phyloP scores from a whole-genome alignment of 2,797 vertebrate species.

The Enteromius radiatus region DNA sequence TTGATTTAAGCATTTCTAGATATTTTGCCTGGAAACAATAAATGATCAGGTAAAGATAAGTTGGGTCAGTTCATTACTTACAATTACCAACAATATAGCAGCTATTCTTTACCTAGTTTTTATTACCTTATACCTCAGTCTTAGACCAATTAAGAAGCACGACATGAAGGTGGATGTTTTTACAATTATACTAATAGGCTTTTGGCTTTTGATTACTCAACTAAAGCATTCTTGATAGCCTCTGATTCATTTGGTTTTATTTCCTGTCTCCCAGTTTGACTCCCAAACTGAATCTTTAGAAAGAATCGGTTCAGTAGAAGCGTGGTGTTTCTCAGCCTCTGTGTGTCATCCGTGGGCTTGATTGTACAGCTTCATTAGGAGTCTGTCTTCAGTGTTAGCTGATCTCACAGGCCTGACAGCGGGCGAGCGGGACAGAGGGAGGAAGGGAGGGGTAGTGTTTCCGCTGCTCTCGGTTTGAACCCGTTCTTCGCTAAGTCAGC shows the following conservation, averaged over 20 bases:
- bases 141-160: neutral
- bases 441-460: constrained; percentile 45
- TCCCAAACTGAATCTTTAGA: neutral
- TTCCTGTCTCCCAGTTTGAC: neutral
- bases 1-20: too few relatives aligned
- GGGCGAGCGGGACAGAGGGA: neutral
- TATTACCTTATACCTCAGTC: neutral
- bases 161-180: neutral
- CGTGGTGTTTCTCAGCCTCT: neutral
- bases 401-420: constrained; percentile 56
- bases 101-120: neutral
- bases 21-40: too few relatives aligned
- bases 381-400: constrained; percentile 17
- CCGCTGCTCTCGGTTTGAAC: constrained; percentile 53
- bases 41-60: neutral
- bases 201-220: neutral
- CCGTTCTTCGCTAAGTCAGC: constrained; percentile 51
- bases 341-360: neutral
- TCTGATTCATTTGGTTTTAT: neutral
- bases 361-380: neutral
- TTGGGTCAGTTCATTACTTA: too few relatives aligned
- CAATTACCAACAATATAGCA: neutral
- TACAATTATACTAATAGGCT: neutral
- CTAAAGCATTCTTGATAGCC: neutral
- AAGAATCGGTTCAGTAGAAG: neutral